Evolutionary conservation across 2,113 vertebrate species (phyloP).

Genomic region (Oryctolagus cuniculus): DNA sequence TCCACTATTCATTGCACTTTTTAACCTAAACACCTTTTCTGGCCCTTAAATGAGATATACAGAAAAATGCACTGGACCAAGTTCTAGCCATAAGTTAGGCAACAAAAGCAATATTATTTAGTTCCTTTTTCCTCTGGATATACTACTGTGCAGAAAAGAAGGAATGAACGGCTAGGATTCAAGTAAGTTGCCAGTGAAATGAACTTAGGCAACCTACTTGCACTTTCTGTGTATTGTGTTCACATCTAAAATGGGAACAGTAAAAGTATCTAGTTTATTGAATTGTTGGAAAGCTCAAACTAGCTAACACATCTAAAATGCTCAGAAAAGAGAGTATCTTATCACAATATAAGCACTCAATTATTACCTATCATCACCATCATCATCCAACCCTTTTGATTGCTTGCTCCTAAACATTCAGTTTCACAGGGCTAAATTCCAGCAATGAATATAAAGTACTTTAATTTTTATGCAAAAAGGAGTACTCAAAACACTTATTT

Average conservation of each 20-base stretch:
- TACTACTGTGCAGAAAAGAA: not conserved
- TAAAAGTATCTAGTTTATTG: not conserved
- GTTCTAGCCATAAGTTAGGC: not conserved
- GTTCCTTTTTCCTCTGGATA: not conserved
- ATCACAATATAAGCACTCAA: not conserved
- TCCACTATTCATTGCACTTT: not conserved
- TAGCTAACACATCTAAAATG: not conserved
- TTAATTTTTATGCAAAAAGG: not conserved
- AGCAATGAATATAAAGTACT: not conserved
- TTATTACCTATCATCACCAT: not conserved
- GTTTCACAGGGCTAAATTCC: not conserved
- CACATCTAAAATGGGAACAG: not conserved
- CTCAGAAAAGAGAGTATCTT: not conserved
- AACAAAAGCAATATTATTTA: not conserved
- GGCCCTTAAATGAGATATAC: not conserved
- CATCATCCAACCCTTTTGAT: not conserved
- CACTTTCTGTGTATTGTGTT: not conserved
- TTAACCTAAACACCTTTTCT: not conserved
- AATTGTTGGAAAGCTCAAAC: not conserved
- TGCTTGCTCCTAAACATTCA: not conserved
- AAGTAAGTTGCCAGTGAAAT: not conserved
- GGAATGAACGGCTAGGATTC: not conserved
- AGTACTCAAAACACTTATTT: not conserved
- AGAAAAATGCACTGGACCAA: not conserved
- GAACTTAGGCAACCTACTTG: not conserved